A percentile compares a stretch with the other conserved stretches of the same genome.
Conservation (phyloP, 2,797 vertebrate genomes). For the Agapornis canus region DNA sequence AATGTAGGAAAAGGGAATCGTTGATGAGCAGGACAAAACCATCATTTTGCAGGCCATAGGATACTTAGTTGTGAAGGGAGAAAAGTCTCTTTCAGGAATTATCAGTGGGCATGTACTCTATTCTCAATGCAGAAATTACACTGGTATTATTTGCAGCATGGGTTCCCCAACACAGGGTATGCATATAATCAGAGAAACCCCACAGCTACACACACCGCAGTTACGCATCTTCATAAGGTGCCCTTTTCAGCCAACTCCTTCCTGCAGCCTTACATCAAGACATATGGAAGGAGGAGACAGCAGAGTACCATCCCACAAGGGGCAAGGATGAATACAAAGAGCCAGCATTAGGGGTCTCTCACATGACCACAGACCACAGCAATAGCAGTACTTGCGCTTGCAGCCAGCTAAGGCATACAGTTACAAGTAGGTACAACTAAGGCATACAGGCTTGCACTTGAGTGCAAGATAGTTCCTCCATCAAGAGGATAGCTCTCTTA, state of each 20-base stretch:
- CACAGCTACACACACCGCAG: neutral
- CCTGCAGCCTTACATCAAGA: neutral
- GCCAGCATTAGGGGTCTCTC: neutral
- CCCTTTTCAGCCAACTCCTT: neutral
- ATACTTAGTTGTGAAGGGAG: neutral
- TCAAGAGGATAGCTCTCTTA: neutral
- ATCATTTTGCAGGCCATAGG: neutral
- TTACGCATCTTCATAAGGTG: neutral
- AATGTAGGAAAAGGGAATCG: neutral
- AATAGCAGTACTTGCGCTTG: neutral
- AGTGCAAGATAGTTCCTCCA: neutral
- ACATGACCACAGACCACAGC: neutral
- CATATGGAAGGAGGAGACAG: neutral
- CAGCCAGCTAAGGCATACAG: neutral
- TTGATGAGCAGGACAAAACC: neutral
- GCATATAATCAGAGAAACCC: neutral
- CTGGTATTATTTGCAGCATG: neutral
- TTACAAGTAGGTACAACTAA: neutral
- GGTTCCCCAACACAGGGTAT: neutral
- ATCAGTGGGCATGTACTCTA: neutral
- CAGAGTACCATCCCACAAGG: neutral
- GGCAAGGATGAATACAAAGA: neutral
- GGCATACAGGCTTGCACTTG: neutral
- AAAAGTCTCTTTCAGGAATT: neutral
- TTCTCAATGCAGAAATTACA: neutral